A percentile compares a stretch with the other conserved stretches of the same genome.
These are phyloP conservation scores for Eristalis pertinax DNA, from an alignment of 2,888 invertebrate genomes.

Conservation along the genomic window DNA sequence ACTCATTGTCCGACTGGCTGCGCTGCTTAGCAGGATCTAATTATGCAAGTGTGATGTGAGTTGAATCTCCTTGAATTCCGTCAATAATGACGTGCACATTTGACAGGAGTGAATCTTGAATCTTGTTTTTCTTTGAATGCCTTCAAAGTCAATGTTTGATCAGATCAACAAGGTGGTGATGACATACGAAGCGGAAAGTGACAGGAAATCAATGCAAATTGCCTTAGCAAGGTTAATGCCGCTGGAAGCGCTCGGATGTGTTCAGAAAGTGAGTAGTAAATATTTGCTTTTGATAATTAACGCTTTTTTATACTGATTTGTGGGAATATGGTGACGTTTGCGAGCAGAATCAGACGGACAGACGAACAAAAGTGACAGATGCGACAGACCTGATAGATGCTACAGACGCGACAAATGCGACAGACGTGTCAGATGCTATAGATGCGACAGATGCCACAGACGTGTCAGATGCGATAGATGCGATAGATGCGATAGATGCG, in stretches of 20 bases:
- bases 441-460: no score
- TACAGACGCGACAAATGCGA: no score
- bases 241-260: not conserved
- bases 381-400: no score
- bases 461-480: no score
- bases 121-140: no score
- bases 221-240: not conserved
- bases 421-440: no score
- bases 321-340: not conserved
- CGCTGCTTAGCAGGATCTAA: not conserved
- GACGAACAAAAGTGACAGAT: no score
- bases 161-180: not conserved
- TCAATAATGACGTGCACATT: not conserved
- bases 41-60: not conserved
- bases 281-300: not conserved
- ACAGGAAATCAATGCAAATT: not conserved
- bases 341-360: no score
- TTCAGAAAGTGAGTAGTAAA: not conserved
- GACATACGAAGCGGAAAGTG: not conserved
- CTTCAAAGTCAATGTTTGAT: not conserved
- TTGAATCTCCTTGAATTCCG: not conserved
- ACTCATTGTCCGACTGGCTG: not conserved
- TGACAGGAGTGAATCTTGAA: not conserved
- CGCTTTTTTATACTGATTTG: not conserved
- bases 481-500: no score